phyloP scores from a whole-genome alignment of 2,113 vertebrate species.

The Leptobrachium ailaonicum region DNA sequence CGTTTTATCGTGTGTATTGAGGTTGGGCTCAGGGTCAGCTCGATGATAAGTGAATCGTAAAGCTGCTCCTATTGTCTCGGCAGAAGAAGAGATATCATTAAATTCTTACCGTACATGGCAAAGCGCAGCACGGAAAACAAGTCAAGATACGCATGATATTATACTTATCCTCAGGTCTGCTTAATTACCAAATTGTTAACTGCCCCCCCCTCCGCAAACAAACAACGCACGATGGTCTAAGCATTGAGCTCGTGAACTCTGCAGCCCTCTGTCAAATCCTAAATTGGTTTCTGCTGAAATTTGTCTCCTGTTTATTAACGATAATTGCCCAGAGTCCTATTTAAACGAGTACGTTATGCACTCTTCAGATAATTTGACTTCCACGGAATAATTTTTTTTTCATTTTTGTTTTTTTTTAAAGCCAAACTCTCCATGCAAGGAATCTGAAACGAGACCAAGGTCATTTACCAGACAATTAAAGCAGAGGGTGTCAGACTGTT shows the following conservation, averaged over 20 bases:
- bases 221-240: neutral
- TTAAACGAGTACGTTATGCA: slow-evolving; percentile 10
- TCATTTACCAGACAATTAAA: neutral
- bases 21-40: too few relatives aligned
- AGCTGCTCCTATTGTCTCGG: too few relatives aligned
- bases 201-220: neutral
- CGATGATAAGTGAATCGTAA: too few relatives aligned
- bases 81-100: too few relatives aligned
- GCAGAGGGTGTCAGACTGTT: too few relatives aligned
- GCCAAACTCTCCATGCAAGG: neutral
- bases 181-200: slow-evolving; percentile 20
- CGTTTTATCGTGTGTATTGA: too few relatives aligned
- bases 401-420: neutral
- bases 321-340: slow-evolving; percentile 31
- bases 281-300: neutral
- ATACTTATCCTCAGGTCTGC: neutral
- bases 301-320: slow-evolving; percentile 8
- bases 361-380: neutral
- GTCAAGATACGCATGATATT: too few relatives aligned
- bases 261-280: slow-evolving; percentile 27
- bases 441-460: neutral
- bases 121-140: too few relatives aligned
- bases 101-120: too few relatives aligned
- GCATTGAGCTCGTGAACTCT: slow-evolving; percentile 1
- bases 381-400: neutral